These are phyloP conservation scores for Intellagama lesueurii DNA, from an alignment of 2,797 vertebrate genomes.

Conservation along the genomic window DNA sequence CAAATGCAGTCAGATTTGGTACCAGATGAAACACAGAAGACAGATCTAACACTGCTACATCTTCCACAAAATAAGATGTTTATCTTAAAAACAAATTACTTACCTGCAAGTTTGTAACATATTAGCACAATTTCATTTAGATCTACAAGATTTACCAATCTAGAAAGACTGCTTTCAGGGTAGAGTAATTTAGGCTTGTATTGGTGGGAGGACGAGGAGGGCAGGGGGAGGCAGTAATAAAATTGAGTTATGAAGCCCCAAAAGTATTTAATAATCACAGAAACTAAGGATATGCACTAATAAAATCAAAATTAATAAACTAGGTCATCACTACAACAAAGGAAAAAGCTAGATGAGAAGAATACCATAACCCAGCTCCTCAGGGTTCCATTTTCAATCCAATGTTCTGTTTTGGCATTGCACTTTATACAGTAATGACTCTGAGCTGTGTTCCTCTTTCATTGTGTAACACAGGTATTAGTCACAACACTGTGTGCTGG, in stretches of 20 bases:
- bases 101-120: constrained; percentile 57
- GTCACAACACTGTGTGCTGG: constrained; percentile 44
- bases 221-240: constrained; percentile 55
- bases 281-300: constrained; percentile 67
- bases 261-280: constrained; percentile 72
- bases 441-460: constrained; percentile 62
- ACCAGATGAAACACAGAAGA: constrained; percentile 1
- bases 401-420: constrained; percentile 20
- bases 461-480: constrained; percentile 59
- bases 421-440: constrained; percentile 44
- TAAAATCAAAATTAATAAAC: constrained; percentile 69
- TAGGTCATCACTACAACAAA: constrained; percentile 60
- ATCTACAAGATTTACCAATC: constrained; percentile 65
- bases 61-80: background rate
- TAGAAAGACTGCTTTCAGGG: constrained; percentile 69
- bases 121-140: constrained; percentile 70
- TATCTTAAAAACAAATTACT: constrained; percentile 61
- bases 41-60: background rate
- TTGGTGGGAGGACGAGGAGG: constrained; percentile 41
- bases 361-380: constrained; percentile 32
- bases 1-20: background rate
- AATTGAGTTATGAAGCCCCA: constrained; percentile 68
- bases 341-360: constrained; percentile 50
- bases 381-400: constrained; percentile 28
- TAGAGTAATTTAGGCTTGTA: constrained; percentile 58